These are phyloP conservation scores for Habrosyne pyritoides DNA, from an alignment of 2,888 invertebrate genomes.

Conservation along the genomic window DNA sequence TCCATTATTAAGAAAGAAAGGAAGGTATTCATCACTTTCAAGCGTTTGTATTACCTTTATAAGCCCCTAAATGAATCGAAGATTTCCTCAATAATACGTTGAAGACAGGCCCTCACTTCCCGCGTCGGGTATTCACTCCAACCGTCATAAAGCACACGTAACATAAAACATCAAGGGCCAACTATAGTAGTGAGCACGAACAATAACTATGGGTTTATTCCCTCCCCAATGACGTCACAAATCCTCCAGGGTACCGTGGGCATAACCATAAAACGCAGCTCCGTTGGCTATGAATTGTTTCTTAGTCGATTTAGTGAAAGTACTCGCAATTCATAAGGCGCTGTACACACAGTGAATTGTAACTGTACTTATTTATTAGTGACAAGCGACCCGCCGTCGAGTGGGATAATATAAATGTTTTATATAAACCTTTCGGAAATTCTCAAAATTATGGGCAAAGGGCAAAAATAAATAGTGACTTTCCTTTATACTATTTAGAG, in stretches of 20 bases:
- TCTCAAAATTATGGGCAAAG: too few species aligned
- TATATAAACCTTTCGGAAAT: too few species aligned
- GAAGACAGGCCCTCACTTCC: not conserved
- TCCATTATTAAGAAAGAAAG: too few species aligned
- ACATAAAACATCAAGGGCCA: constrained; percentile 37
- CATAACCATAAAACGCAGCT: constrained; percentile 42
- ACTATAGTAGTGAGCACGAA: constrained; percentile 27
- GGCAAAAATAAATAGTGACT: too few species aligned
- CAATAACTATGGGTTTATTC: constrained; percentile 35
- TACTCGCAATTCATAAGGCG: constrained; percentile 11
- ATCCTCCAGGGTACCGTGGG: constrained; percentile 27
- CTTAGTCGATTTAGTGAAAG: constrained; percentile 29
- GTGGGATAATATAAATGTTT: too few species aligned
- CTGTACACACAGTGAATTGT: not conserved
- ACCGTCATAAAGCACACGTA: constrained; percentile 33
- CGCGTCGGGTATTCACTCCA: not conserved
- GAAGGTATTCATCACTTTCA: not conserved
- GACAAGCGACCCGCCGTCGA: too few species aligned
- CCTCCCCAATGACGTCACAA: constrained; percentile 46
- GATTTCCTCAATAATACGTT: not conserved
- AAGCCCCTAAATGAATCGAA: not conserved
- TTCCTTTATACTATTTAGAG: too few species aligned
- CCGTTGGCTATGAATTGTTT: constrained; percentile 41
- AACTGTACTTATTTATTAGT: too few species aligned
- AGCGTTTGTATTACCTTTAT: not conserved